phyloP scores from a whole-genome alignment of 1,140 invertebrate genomes.

The Euwallacea similis region DNA sequence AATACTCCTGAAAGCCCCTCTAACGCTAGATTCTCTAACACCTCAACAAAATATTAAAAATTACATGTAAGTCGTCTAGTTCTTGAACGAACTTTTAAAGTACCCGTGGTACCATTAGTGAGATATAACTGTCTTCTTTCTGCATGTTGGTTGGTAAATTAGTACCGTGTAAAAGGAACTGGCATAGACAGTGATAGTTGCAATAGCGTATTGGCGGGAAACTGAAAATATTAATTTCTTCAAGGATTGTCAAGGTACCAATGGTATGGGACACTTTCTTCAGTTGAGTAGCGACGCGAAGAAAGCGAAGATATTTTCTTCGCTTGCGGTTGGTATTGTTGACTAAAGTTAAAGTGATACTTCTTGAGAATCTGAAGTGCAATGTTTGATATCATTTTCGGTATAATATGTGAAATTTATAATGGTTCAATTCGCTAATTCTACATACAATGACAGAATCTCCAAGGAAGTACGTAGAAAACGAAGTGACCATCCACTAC shows the following conservation, averaged over 20 bases:
- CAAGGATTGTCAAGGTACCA: slow-evolving; percentile 18
- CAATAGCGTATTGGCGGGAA: slow-evolving; percentile 28
- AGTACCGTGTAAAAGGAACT: not conserved
- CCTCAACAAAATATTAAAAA: too few relatives aligned
- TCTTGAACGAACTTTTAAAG: not conserved
- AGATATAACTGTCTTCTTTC: slow-evolving; percentile 2
- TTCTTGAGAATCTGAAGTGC: not conserved
- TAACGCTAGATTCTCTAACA: too few relatives aligned
- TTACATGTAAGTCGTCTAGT: too few relatives aligned
- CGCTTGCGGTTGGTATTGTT: not conserved
- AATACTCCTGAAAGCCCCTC: too few relatives aligned
- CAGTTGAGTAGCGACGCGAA: slow-evolving; percentile 24
- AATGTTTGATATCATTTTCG: slow-evolving; percentile 10
- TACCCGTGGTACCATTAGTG: not conserved
- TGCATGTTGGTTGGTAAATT: not conserved
- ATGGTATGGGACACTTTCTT: slow-evolving; percentile 31
- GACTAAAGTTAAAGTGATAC: not conserved
- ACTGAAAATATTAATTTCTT: slow-evolving; percentile 25
- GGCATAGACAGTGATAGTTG: slow-evolving; percentile 6
- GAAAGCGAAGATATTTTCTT: slow-evolving; percentile 10
- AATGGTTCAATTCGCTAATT: too few relatives aligned
- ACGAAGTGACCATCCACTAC: slow-evolving; percentile 92
- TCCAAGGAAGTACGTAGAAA: slow-evolving; percentile 83
- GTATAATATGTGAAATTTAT: not conserved
- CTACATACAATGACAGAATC: slow-evolving; percentile 64